These are phyloP conservation scores for Dreissena polymorpha DNA, from an alignment of 1,140 invertebrate genomes.

Conservation along the genomic window DNA sequence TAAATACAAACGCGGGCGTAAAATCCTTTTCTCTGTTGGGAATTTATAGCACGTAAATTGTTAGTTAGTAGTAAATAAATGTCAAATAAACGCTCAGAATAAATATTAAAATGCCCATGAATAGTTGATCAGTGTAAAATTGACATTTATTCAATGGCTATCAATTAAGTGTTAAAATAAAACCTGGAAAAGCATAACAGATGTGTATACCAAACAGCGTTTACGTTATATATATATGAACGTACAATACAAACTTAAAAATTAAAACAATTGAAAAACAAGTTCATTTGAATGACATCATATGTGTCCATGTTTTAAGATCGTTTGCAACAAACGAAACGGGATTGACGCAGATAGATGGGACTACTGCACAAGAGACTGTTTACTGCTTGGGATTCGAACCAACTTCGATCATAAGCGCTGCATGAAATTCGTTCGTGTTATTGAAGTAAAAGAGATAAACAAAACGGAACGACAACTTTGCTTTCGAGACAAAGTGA, in stretches of 20 bases:
- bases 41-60: no score
- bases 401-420: slow-evolving; percentile 79
- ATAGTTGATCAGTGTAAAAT: no score
- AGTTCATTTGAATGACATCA: neutral
- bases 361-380: slow-evolving; percentile 85
- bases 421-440: slow-evolving; percentile 75
- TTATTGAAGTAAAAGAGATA: slow-evolving; percentile 39
- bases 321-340: slow-evolving; percentile 84
- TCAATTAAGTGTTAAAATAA: neutral
- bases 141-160: neutral
- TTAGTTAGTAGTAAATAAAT: no score
- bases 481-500: slow-evolving; percentile 45
- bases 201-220: no score
- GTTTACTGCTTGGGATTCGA: slow-evolving; percentile 79
- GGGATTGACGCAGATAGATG: slow-evolving; percentile 87
- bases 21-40: no score
- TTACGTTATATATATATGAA: neutral
- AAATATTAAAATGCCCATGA: no score
- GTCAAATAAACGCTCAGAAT: no score
- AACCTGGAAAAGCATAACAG: neutral
- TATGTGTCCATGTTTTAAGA: slow-evolving; percentile 74
- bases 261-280: neutral
- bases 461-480: slow-evolving; percentile 31
- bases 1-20: no score
- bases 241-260: neutral